Base-by-base conservation (phyloP, 30 jellyfish, hydroid and myxozoan species). In the Turritopsis rubra region DNA sequence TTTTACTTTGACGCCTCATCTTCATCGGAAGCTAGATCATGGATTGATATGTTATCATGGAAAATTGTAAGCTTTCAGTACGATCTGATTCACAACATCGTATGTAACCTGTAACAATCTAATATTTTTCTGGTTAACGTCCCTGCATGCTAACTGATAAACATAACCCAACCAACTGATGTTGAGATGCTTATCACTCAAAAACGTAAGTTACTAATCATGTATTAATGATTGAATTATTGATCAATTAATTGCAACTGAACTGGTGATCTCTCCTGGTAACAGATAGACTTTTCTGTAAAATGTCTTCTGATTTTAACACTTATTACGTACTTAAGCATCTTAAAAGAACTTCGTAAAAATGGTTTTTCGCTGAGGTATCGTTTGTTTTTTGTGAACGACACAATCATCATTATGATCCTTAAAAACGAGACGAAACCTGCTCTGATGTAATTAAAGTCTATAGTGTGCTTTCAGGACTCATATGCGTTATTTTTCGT, bases 41-140 rank as follows among this genome's bases (percentile, higher is more conserved):
- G 98, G 98, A 77, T 87, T 16, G 86, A 65, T 7, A 79, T 88
- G n/a, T 60, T 92, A 82, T 70, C 83, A 60, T 92, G 98, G 98
- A 92, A 92, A 86, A 28, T 92, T 76, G 98, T 92, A 81, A 66
- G 91, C 54, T 68, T 68, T 8, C 30, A 7, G 16, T 68, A n/a
- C 30, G n/a, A 41, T 41, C 60, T 41, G 60, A 41, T 13, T 41
- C 60, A 13, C 60, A n/a, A n/a, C 13, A 41, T 41, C 13, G 5
- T 5, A 41, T 5, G 60, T 13, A 41, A 41, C 60, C 60, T 3
- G 9, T 41, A 41, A 41, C 60, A 41, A 41, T 41, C 60, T 3
- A 5, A 13, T 13, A 41, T 41, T 5, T 41, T 13, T n/a, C n/a
- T n/a, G n/a, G n/a, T n/a, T n/a, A n/a, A n/a, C 60, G 13, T 3